Percentiles rank a stretch among this genome's conserved stretches.
These are phyloP conservation scores for Tenualosa thibaudeaui DNA, from an alignment of 2,797 vertebrate species.

Conservation along the genomic window DNA sequence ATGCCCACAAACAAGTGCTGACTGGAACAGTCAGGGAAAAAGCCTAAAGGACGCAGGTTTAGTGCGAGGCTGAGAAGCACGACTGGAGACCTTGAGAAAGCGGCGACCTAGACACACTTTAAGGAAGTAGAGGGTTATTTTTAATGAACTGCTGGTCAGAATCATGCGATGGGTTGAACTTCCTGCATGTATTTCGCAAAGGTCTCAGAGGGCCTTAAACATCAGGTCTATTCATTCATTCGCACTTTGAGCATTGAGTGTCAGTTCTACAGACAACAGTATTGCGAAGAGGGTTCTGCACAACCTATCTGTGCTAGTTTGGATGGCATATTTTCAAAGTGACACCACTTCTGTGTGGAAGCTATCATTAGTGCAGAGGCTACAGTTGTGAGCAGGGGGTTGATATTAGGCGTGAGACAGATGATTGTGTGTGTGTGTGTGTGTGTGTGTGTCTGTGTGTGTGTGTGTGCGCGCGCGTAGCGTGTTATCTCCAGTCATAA, in stretches of 20 bases:
- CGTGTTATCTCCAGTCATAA: not conserved
- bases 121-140: conserved; percentile 7
- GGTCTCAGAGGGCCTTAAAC: not conserved
- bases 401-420: not conserved
- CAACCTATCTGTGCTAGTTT: not conserved
- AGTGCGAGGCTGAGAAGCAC: not conserved
- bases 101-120: not conserved
- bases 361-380: not conserved
- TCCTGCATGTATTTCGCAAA: not conserved
- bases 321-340: not conserved
- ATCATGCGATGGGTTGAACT: not conserved
- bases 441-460: too few relatives aligned
- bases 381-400: not conserved
- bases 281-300: not conserved
- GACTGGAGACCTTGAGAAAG: not conserved
- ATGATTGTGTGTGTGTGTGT: not conserved
- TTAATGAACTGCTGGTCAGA: not conserved
- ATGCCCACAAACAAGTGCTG: not conserved
- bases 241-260: not conserved
- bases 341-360: not conserved
- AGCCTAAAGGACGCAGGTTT: not conserved
- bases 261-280: not conserved
- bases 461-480: too few relatives aligned
- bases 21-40: not conserved
- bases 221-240: not conserved